Percentiles rank a stretch among this genome's conserved stretches.
phyloP scores from a whole-genome alignment of 2,113 vertebrate genomes.

The Salvelinus sp. region DNA sequence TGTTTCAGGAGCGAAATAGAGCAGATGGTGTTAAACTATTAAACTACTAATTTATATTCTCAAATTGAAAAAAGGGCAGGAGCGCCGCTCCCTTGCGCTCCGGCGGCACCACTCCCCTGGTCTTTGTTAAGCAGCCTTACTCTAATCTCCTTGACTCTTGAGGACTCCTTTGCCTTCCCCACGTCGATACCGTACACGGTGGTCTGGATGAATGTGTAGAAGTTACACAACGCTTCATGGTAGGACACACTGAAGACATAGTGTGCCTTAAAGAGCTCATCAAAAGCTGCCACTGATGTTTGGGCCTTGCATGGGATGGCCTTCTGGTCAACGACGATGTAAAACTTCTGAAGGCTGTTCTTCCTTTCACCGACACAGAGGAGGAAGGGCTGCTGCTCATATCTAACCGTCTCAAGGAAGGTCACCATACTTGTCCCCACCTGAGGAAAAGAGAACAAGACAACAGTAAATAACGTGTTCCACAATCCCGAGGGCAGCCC shows the following conservation, averaged over 20 bases:
- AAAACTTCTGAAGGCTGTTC: slow-evolving; percentile 8
- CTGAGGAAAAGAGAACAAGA: not conserved
- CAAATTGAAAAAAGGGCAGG: too few species aligned
- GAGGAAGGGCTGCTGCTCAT: not conserved
- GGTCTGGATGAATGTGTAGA: slow-evolving; percentile 4
- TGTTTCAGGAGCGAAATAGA: too few species aligned
- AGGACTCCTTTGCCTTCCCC: not conserved
- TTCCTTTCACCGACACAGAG: slow-evolving; percentile 2
- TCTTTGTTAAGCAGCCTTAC: slow-evolving; percentile 5
- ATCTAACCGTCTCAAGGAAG: not conserved
- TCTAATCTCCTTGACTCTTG: slow-evolving; percentile 3
- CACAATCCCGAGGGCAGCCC: too few species aligned
- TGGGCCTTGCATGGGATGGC: slow-evolving; percentile 10
- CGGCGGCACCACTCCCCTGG: too few species aligned
- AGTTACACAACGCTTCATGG: not conserved
- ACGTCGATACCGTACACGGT: not conserved
- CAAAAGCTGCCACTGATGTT: slow-evolving; percentile 16
- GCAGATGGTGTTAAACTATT: not conserved
- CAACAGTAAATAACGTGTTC: too few species aligned
- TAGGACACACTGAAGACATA: not conserved
- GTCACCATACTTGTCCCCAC: not conserved
- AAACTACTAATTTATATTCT: not conserved
- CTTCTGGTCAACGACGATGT: slow-evolving; percentile 19
- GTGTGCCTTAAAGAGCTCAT: slow-evolving; percentile 25
- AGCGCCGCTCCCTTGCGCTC: too few species aligned